Percentiles rank a stretch among this genome's conserved stretches.
These are phyloP conservation scores for Eupelmus urozonus DNA, from an alignment of 2,888 invertebrate species.

Conservation along the genomic window DNA sequence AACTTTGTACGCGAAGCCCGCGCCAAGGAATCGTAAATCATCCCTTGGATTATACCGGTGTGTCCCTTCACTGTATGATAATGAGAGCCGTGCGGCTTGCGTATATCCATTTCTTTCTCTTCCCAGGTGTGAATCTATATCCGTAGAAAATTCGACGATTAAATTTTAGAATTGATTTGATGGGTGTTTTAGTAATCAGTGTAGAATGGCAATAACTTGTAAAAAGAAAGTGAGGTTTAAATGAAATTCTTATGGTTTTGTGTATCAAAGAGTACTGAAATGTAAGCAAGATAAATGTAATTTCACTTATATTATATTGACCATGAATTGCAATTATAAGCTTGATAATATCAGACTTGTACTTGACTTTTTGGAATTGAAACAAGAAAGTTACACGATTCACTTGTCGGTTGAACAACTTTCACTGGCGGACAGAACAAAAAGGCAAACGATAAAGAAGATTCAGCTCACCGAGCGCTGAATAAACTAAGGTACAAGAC, in stretches of 20 bases:
- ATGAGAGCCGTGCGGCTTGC: neutral
- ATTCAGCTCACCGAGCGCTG: neutral
- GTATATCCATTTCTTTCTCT: no score
- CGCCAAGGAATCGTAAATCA: constrained; percentile 15
- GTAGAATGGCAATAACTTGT: no score
- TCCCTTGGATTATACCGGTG: constrained; percentile 10
- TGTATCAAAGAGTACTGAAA: no score
- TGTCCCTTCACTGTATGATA: constrained; percentile 4
- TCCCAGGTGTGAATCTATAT: no score
- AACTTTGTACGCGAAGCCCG: neutral
- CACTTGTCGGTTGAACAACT: neutral
- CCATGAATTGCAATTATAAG: no score
- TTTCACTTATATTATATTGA: no score
- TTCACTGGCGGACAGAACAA: neutral
- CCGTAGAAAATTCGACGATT: neutral
- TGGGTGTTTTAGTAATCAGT: no score
- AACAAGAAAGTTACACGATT: constrained; percentile 18
- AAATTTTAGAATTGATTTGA: neutral
- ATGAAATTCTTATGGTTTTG: no score
- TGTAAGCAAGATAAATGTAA: no score
- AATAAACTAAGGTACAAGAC: neutral
- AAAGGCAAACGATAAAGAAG: constrained; percentile 10
- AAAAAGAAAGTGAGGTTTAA: no score
- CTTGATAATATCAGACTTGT: no score
- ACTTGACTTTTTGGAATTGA: no score